phyloP scores from a whole-genome alignment of 2,888 invertebrate genomes.

The Netelia fuscicornis region DNA sequence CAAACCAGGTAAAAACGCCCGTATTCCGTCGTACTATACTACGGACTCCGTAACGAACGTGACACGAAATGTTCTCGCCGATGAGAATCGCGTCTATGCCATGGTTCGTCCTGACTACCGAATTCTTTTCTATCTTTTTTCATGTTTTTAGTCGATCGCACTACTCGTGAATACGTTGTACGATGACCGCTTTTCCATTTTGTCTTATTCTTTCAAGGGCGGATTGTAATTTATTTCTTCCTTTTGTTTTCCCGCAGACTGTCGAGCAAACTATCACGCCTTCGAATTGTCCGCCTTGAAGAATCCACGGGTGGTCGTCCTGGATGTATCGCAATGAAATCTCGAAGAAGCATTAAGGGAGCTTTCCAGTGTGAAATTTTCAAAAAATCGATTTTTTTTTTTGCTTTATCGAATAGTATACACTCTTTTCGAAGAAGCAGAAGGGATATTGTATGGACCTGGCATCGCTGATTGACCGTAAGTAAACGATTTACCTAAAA shows the following conservation, averaged over 20 bases:
- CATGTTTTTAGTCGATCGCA: slow-evolving; percentile 1
- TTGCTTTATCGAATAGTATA: too few species aligned
- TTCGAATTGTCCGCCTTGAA: background rate
- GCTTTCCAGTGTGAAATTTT: too few species aligned
- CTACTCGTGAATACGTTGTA: background rate
- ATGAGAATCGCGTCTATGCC: background rate
- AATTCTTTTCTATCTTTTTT: background rate
- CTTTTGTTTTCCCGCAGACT: background rate
- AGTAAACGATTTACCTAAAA: too few species aligned
- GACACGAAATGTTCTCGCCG: background rate
- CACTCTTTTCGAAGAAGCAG: too few species aligned
- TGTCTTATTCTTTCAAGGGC: background rate
- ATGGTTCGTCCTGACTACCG: background rate
- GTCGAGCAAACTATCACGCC: background rate
- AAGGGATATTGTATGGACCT: too few species aligned
- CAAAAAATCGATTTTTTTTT: too few species aligned
- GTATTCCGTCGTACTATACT: background rate
- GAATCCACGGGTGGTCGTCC: background rate
- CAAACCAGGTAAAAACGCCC: slow-evolving; percentile 63
- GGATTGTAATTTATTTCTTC: background rate
- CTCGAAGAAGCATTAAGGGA: background rate
- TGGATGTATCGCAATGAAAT: background rate
- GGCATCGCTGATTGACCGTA: too few species aligned
- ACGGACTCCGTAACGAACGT: background rate
- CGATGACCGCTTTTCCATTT: background rate